Evolutionary conservation across 1,140 invertebrate species (phyloP).

Genomic region (Galendromus occidentalis): DNA sequence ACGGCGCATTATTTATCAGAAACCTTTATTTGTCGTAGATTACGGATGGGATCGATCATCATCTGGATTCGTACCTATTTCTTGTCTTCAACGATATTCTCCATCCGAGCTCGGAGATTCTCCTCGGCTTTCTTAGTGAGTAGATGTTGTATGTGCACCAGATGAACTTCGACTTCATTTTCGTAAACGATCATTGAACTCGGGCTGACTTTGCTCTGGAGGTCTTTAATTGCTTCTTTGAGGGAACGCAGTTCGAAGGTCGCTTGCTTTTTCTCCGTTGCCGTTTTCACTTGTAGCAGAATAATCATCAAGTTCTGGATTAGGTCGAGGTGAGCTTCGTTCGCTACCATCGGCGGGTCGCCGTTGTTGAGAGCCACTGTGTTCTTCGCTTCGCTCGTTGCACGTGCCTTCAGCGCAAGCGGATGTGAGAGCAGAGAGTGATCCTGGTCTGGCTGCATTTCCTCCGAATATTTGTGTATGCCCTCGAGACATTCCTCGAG

Average conservation of each 20-base stretch:
- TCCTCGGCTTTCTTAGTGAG: background rate
- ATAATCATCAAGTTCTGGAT: background rate
- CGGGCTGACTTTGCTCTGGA: background rate
- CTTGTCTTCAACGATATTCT: background rate
- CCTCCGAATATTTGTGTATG: slow-evolving; percentile 57
- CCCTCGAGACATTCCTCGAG: slow-evolving; percentile 60
- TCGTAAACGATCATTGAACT: slow-evolving; percentile 24
- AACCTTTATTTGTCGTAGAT: background rate
- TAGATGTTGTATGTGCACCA: slow-evolving; percentile 27
- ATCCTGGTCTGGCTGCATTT: slow-evolving; percentile 24
- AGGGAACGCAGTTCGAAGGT: background rate
- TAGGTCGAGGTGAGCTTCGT: background rate
- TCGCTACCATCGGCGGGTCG: background rate
- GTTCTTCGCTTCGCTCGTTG: slow-evolving; percentile 1
- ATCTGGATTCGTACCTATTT: too few relatives aligned
- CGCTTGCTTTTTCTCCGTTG: background rate
- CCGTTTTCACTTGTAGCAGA: background rate
- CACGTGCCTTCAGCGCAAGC: background rate
- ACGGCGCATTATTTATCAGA: background rate
- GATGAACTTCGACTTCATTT: slow-evolving; percentile 30
- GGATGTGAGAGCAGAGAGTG: slow-evolving; percentile 8
- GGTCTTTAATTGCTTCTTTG: slow-evolving; percentile 4
- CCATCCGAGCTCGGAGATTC: background rate
- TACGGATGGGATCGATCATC: too few relatives aligned
- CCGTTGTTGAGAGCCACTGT: background rate